Evolutionary conservation across 53 echinoderm and acorn worm species (phyloP), one percentile per base, ranked within the genome.

Genomic region (Glandiceps talaboti): DNA sequence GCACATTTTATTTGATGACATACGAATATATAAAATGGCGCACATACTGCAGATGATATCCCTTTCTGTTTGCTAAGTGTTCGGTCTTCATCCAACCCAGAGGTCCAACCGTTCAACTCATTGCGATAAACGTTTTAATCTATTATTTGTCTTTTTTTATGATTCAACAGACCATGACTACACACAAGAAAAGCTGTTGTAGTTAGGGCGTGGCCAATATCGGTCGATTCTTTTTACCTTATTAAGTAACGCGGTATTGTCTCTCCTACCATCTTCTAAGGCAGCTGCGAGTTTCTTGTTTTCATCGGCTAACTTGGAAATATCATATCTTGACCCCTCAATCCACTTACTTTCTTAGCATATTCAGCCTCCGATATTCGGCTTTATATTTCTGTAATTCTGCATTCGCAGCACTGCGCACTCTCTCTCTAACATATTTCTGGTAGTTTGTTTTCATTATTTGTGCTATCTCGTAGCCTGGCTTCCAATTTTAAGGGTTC

Each of bases 301-400:
- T 72, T 89, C 89, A 28, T 88, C 85, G 12, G 79, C 74, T 81
- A 97, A 32, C 27, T 86, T 83, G 25, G 91, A 87, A 72, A 97
- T 89, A 72, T 93, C 89, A 14, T 83, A 85, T 1, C n/a, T n/a
- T n/a, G n/a, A 89, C 93, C 74, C 93, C 99, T 29, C 78, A 79
- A 74, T 87, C 91, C 89, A 97, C 93, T 76, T 93, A 86, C 79
- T 93, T 84, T 33, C 75, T 77, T 84, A 81, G 90, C 92, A 80
- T 90, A 99, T 14, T 86, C 79, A 1, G 86, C 85, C 73, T 93
- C 93, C 0, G 93, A n/a, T n/a, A 86, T 33, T 93, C 83, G n/a
- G 93, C 91, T 82, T 99, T 93, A 45, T 87, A 99, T 27, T 86
- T 89, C 80, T 94, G 91, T 0, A 99, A 83, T 75, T 99, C 99